Evolutionary conservation across 2,113 vertebrate species (phyloP).

Genomic region (Lepus americanus): DNA sequence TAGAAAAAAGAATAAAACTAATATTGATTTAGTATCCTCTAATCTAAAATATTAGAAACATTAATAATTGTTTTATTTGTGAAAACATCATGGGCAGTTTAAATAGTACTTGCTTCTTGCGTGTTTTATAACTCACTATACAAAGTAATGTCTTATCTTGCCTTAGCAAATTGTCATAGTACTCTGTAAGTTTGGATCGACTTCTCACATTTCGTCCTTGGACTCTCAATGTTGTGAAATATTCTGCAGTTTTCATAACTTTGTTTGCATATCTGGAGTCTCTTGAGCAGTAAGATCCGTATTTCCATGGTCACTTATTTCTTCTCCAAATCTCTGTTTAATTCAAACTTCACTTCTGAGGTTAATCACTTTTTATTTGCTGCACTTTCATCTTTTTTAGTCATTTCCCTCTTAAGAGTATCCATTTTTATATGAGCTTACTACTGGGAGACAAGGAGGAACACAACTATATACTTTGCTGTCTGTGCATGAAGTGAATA

Average conservation of each 20-base stretch:
- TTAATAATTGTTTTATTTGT: conserved; percentile 43
- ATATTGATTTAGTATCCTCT: not conserved
- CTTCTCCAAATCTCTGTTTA: not conserved
- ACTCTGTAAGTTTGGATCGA: not conserved
- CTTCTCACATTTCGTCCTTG: not conserved
- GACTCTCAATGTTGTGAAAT: conserved; percentile 10
- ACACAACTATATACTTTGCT: not conserved
- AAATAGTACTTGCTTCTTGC: not conserved
- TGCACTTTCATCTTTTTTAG: not conserved
- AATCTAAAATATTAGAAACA: conserved; percentile 9
- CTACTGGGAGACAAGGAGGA: not conserved
- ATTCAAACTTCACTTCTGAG: not conserved
- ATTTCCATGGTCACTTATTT: not conserved
- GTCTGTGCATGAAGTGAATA: not conserved
- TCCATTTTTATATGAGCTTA: not conserved
- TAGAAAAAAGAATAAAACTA: conserved; percentile 38
- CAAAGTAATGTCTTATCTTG: not conserved
- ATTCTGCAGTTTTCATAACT: no score
- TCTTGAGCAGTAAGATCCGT: not conserved
- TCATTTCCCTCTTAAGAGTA: not conserved
- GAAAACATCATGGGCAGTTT: not conserved
- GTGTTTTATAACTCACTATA: conserved; percentile 3
- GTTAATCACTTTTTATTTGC: not conserved
- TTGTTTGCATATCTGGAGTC: not conserved
- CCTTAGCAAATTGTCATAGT: not conserved